These are phyloP conservation scores for Acromyrmex echinatior DNA, from an alignment of 1,140 invertebrate genomes.

Conservation along the genomic window DNA sequence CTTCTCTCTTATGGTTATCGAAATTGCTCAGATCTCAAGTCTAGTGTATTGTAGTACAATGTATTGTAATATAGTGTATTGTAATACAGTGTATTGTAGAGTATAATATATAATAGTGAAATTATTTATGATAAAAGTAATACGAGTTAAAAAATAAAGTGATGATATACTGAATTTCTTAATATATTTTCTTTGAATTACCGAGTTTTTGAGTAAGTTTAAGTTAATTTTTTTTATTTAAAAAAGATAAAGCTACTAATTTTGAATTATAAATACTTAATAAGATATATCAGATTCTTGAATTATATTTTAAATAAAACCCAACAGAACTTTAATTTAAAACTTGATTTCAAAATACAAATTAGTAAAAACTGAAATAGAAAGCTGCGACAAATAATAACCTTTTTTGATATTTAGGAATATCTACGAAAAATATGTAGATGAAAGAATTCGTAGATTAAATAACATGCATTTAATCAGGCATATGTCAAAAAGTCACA, in stretches of 20 bases:
- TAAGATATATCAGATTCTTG: not conserved
- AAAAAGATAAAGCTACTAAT: not conserved
- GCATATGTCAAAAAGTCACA: too few species aligned
- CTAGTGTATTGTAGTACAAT: not conserved
- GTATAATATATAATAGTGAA: not conserved
- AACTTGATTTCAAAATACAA: not conserved
- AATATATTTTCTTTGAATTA: too few species aligned
- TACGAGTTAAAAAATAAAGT: not conserved
- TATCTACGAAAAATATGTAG: too few species aligned
- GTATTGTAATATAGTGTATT: not conserved
- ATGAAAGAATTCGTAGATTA: too few species aligned
- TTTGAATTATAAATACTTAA: too few species aligned
- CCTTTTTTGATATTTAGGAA: not conserved
- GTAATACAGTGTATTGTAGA: not conserved
- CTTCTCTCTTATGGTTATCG: not conserved
- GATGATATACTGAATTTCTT: too few species aligned
- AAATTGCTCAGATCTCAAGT: slow-evolving; percentile 41
- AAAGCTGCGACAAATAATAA: not conserved
- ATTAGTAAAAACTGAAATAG: not conserved
- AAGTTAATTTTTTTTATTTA: not conserved
- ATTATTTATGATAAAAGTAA: not conserved
- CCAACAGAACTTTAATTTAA: not conserved
- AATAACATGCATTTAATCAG: too few species aligned
- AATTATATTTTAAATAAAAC: not conserved
- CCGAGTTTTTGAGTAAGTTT: too few species aligned